Base-by-base conservation (phyloP, 2,888 invertebrate species). In the Catocala nupta region DNA sequence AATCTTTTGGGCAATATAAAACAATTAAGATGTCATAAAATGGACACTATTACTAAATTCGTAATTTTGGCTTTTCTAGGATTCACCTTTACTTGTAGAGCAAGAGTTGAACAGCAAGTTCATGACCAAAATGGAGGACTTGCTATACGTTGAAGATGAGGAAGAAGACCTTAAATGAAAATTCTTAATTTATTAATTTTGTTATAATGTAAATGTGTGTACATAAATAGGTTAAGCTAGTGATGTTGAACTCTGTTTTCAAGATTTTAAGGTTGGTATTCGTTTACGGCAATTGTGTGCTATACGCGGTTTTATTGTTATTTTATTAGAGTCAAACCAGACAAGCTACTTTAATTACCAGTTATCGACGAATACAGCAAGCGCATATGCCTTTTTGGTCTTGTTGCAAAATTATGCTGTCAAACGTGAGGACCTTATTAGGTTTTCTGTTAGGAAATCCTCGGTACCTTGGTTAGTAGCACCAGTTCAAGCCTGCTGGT, bases 91-190 rank as follows among this genome's bases (percentile, higher is more conserved):
- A n/a, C 70, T 81, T 0, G 78, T 84, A 13, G 88, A 90, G 59
- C 84, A 90, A 44, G 84, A 88, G 39, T 55, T 91, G 47, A 89
- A 86, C 75, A 90, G 88, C 71, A 92, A 92, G 73, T 91, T 93
- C 52, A 88, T 89, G 86, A 90, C 90, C 2, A 92, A 92, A 77
- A 90, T 92, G 90, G 91, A 93, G 43, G 92, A 93, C 58, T 63
- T 93, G 25, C 78, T 92, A 2, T 93, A 91, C 72, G 92, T 90
- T 0, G 93, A 93, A 69, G 93, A 93, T n/a, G 93, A 92, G 8
- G 92, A 92, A 47, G 92, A 89, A 6, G 92, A 93, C 68, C 77
- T 93, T 0, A 93, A 93, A 77, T 93, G 83, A 90, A 80, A 33
- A 49, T 47, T 39, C 36, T 43, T 25, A 44, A 43, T 44, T 25